Evolutionary conservation across 2,888 invertebrate genomes (phyloP).

Genomic region (Mycalesis mineus): DNA sequence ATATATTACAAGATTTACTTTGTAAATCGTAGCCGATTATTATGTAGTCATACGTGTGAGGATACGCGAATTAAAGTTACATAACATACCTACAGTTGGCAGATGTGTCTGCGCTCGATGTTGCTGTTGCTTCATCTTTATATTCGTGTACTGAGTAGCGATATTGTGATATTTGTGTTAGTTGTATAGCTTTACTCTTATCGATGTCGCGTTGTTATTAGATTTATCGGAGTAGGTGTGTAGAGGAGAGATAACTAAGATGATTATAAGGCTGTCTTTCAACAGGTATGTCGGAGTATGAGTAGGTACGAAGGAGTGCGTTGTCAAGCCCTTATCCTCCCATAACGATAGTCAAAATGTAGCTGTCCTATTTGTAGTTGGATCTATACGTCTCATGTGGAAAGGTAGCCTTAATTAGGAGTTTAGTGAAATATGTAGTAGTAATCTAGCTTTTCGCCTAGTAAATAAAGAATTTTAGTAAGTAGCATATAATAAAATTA

Average conservation of each 20-base stretch:
- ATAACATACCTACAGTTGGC: constrained; percentile 33
- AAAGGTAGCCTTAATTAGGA: constrained; percentile 14
- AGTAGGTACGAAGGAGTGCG: too few relatives aligned
- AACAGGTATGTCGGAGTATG: neutral
- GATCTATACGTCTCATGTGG: neutral
- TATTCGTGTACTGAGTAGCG: constrained; percentile 53
- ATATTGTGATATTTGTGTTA: constrained; percentile 71
- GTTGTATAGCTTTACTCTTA: constrained; percentile 45
- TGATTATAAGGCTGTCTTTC: neutral
- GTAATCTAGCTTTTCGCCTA: constrained; percentile 54
- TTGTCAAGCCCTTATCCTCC: too few relatives aligned
- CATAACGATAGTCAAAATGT: too few relatives aligned
- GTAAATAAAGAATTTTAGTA: constrained; percentile 44
- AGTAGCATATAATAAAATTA: constrained; percentile 37
- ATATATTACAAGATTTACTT: constrained; percentile 25
- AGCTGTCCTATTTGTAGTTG: too few relatives aligned
- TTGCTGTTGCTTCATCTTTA: constrained; percentile 48
- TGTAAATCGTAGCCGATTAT: constrained; percentile 26
- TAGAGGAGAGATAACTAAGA: constrained; percentile 30
- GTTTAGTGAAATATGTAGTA: constrained; percentile 17
- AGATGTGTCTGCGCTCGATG: constrained; percentile 42
- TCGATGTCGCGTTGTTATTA: constrained; percentile 35
- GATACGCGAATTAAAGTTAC: constrained; percentile 31
- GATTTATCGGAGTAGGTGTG: constrained; percentile 15
- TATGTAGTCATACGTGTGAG: constrained; percentile 28